phyloP scores from a whole-genome alignment of 2,888 invertebrate species.

The Gymnocheta viridis region DNA sequence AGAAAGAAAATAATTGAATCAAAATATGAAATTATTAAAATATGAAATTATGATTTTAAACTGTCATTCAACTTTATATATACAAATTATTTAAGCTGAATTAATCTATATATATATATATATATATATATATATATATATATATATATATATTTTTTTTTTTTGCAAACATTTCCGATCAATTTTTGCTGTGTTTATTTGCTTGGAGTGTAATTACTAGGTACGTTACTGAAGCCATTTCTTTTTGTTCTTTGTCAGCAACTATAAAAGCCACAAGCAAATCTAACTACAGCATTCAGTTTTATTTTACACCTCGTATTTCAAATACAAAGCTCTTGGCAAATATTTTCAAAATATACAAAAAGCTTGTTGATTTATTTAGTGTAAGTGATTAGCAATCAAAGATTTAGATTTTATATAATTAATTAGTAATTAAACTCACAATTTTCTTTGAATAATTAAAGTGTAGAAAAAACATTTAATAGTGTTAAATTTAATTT shows the following conservation, averaged over 20 bases:
- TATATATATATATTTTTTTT: no score
- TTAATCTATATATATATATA: no score
- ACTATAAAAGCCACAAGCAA: constrained; percentile 62
- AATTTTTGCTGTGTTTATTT: constrained; percentile 43
- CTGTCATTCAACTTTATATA: no score
- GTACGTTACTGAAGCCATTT: neutral
- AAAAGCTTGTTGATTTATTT: neutral
- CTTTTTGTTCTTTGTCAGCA: constrained; percentile 16
- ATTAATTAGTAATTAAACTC: no score
- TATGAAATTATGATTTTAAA: no score
- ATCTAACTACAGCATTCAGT: constrained; percentile 49
- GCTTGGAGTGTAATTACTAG: constrained; percentile 24
- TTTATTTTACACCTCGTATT: constrained; percentile 32
- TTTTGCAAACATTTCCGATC: neutral
- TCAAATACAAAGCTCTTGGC: neutral
- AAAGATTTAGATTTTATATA: no score
- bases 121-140: no score
- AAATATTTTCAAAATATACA: neutral
- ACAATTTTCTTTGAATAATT: no score
- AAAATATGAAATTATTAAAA: neutral
- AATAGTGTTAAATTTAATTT: no score
- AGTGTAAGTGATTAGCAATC: constrained; percentile 25
- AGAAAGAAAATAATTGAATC: neutral
- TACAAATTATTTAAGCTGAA: no score
- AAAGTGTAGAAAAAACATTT: no score